Evolutionary conservation across 2,888 invertebrate species (phyloP).

Genomic region (Portevinia maculata): DNA sequence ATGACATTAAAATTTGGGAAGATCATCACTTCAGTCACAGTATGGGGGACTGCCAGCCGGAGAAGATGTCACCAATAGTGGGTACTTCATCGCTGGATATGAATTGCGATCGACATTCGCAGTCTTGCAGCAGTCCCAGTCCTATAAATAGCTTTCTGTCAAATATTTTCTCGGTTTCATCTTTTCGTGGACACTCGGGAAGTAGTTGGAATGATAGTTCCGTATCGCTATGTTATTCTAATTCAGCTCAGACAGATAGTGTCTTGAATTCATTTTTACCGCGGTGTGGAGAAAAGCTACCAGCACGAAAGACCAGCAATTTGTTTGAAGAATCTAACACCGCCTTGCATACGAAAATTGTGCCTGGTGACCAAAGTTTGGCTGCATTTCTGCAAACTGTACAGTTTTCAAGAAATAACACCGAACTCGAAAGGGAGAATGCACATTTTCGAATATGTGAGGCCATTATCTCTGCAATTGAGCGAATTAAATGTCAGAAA

Average conservation of each 20-base stretch:
- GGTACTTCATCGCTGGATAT: conserved; percentile 43
- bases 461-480: conserved; percentile 92
- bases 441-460: conserved; percentile 93
- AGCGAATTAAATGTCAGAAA: conserved; percentile 87
- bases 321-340: conserved; percentile 79
- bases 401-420: conserved; percentile 88
- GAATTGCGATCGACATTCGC: conserved; percentile 49
- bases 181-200: conserved; percentile 75
- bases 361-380: conserved; percentile 86
- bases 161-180: conserved; percentile 79
- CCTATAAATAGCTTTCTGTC: conserved; percentile 78
- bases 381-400: conserved; percentile 89
- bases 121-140: conserved; percentile 75
- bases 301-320: conserved; percentile 77
- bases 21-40: conserved; percentile 77
- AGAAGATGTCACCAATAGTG: conserved; percentile 55
- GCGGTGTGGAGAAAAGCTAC: conserved; percentile 80
- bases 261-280: conserved; percentile 80
- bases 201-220: conserved; percentile 77
- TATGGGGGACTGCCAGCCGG: conserved; percentile 43
- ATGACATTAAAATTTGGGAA: conserved; percentile 82
- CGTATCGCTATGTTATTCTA: conserved; percentile 64
- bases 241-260: conserved; percentile 67
- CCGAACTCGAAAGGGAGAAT: conserved; percentile 92
- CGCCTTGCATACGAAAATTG: conserved; percentile 75